A percentile compares a stretch with the other conserved stretches of the same genome.
These are phyloP conservation scores for Calycopis cecrops DNA, from an alignment of 1,140 invertebrate genomes.

Conservation along the genomic window DNA sequence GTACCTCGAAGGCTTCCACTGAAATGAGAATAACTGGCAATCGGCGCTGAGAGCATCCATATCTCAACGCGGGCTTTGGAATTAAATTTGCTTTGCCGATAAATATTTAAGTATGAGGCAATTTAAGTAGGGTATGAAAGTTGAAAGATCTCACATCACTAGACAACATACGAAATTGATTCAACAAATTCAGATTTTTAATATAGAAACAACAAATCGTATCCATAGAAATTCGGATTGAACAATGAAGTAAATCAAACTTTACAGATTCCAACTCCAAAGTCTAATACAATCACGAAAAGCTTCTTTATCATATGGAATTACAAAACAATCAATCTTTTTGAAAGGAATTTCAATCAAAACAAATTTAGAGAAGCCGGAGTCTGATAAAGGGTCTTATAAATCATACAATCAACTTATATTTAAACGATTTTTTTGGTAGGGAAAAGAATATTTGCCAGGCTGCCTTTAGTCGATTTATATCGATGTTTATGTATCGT, in stretches of 20 bases:
- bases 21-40: conserved; percentile 36
- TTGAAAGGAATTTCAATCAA: conserved; percentile 70
- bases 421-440: conserved; percentile 64
- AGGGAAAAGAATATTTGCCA: conserved; percentile 55
- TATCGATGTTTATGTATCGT: too few relatives aligned
- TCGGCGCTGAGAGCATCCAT: conserved; percentile 28
- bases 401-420: conserved; percentile 71
- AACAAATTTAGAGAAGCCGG: conserved; percentile 65
- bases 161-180: too few relatives aligned
- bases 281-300: conserved; percentile 56
- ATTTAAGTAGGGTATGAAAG: conserved; percentile 10
- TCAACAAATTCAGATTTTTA: too few relatives aligned
- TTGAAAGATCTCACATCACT: too few relatives aligned
- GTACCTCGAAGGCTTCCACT: conserved; percentile 36
- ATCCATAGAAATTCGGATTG: conserved; percentile 3
- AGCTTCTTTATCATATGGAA: conserved; percentile 55
- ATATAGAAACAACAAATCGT: background rate
- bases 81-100: conserved; percentile 20
- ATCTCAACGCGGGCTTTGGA: conserved; percentile 32
- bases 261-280: conserved; percentile 46
- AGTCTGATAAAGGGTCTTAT: conserved; percentile 63
- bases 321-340: conserved; percentile 68
- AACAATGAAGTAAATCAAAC: conserved; percentile 34
- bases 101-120: conserved; percentile 17
- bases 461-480: conserved; percentile 35